A percentile compares a stretch with the other conserved stretches of the same genome.
These are phyloP conservation scores for Amphipoea oculea DNA, from an alignment of 2,888 invertebrate species.

Conservation along the genomic window DNA sequence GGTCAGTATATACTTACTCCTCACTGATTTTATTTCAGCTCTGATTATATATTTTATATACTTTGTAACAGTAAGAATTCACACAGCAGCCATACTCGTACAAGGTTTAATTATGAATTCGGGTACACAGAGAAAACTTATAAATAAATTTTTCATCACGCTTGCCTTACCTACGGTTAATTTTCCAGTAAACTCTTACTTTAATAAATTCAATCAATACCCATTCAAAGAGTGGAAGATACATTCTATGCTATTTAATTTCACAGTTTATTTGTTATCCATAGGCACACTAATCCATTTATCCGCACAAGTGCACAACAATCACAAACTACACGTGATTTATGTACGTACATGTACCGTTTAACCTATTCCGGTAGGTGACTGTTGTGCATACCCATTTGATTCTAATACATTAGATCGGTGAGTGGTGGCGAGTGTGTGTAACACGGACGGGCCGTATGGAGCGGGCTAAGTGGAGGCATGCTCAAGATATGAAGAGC, in stretches of 20 bases:
- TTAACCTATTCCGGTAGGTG: constrained; percentile 33
- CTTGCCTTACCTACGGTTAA: background rate
- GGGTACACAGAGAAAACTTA: background rate
- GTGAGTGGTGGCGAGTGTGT: constrained; percentile 64
- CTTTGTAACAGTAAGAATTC: background rate
- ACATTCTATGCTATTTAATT: constrained; percentile 8
- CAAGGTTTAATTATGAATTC: background rate
- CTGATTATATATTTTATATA: background rate
- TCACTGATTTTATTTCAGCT: background rate
- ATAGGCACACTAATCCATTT: constrained; percentile 37
- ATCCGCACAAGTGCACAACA: constrained; percentile 40
- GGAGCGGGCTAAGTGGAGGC: constrained; percentile 69
- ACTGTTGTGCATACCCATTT: constrained; percentile 49
- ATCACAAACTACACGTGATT: constrained; percentile 38
- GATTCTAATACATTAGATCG: constrained; percentile 65
- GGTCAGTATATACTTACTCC: background rate
- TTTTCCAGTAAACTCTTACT: background rate
- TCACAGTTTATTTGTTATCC: constrained; percentile 19
- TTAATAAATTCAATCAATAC: constrained; percentile 1
- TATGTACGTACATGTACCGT: constrained; percentile 32
- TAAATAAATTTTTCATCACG: background rate
- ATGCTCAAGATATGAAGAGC: constrained; percentile 77
- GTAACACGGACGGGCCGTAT: constrained; percentile 65
- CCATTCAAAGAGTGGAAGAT: constrained; percentile 1
- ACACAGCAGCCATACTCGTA: background rate